Percentiles rank a stretch among this genome's conserved stretches.
Conservation (phyloP, 2,888 invertebrate species). For the Amaurobius ferox region DNA sequence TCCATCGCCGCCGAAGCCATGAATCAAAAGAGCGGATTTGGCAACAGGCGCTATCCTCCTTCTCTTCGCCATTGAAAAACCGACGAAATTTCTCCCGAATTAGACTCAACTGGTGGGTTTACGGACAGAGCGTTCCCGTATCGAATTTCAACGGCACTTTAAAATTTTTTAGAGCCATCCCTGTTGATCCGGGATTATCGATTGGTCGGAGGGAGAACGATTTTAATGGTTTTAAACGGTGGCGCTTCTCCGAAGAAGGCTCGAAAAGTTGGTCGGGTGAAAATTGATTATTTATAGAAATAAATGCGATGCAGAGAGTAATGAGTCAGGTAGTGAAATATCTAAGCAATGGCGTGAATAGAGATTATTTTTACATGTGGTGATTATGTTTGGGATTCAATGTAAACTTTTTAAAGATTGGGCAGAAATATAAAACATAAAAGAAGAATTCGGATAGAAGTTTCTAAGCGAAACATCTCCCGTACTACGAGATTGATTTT, state of each 20-base stretch:
- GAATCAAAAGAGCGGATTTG: neutral
- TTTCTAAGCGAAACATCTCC: too few species aligned
- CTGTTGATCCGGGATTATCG: neutral
- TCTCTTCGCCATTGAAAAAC: neutral
- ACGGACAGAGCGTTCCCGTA: slow-evolving; percentile 26
- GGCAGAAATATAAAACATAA: too few species aligned
- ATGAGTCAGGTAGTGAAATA: too few species aligned
- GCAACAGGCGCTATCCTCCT: neutral
- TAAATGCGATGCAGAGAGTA: neutral
- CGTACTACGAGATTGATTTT: too few species aligned
- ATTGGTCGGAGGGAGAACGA: neutral
- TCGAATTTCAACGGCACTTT: slow-evolving; percentile 43
- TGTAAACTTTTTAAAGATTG: too few species aligned
- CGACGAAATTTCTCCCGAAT: slow-evolving; percentile 42
- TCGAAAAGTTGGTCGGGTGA: neutral
- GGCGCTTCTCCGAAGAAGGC: neutral
- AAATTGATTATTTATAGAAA: slow-evolving; percentile 9
- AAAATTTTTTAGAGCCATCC: neutral
- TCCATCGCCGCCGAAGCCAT: neutral
- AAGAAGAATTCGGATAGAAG: too few species aligned
- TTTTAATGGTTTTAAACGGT: slow-evolving; percentile 1
- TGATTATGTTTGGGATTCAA: too few species aligned
- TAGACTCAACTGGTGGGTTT: slow-evolving; percentile 55
- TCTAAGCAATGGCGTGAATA: too few species aligned
- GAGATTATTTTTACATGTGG: too few species aligned